These are phyloP conservation scores for Myripristis jacobus DNA, from an alignment of 2,797 vertebrate species.

Conservation along the genomic window DNA sequence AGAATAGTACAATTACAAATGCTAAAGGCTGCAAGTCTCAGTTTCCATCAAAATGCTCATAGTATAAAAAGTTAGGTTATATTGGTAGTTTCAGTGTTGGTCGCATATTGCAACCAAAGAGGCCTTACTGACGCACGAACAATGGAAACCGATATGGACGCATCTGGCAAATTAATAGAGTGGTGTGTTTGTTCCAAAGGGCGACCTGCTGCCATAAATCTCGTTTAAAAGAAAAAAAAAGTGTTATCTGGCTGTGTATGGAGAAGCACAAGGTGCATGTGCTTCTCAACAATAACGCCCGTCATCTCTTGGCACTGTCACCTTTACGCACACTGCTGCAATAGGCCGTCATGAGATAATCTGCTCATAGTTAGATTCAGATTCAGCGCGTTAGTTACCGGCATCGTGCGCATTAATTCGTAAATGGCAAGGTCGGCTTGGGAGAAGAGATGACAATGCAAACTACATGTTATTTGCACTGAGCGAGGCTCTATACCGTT, in stretches of 20 bases:
- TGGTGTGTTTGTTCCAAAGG: neutral
- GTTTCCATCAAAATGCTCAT: too few species aligned
- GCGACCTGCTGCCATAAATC: slow-evolving; percentile 17
- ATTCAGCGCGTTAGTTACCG: neutral
- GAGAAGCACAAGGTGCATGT: slow-evolving; percentile 20
- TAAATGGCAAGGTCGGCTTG: neutral
- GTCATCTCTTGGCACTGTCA: slow-evolving; percentile 22
- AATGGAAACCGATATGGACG: slow-evolving; percentile 27
- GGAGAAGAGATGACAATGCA: neutral
- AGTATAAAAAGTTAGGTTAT: neutral
- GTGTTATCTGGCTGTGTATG: slow-evolving; percentile 26
- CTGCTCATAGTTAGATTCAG: neutral
- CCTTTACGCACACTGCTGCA: neutral
- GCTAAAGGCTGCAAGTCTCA: neutral
- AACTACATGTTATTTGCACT: neutral
- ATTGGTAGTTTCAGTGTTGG: slow-evolving; percentile 4
- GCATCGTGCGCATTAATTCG: neutral
- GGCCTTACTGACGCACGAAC: slow-evolving; percentile 13
- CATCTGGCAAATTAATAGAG: slow-evolving; percentile 7
- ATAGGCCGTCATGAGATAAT: neutral
- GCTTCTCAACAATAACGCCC: neutral
- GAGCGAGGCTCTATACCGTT: neutral
- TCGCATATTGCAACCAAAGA: neutral
- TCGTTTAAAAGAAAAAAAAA: too few species aligned
- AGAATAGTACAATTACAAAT: neutral